Evolutionary conservation across 2,113 vertebrate genomes (phyloP).

Genomic region (Zapus hudsonius): DNA sequence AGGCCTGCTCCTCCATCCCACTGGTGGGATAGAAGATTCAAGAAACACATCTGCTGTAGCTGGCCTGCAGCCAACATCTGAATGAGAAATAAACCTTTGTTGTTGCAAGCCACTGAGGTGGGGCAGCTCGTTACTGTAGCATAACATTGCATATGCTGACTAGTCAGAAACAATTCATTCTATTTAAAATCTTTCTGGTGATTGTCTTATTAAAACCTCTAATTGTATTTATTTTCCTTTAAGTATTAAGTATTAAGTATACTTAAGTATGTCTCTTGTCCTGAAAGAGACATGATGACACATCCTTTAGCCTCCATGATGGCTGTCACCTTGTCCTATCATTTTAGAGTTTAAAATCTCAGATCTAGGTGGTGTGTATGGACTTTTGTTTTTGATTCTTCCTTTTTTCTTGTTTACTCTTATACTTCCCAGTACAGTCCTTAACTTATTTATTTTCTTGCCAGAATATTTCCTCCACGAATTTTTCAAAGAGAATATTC

Average conservation of each 20-base stretch:
- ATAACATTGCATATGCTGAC: background rate
- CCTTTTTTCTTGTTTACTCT: background rate
- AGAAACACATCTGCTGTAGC: background rate
- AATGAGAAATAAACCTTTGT: background rate
- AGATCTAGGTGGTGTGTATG: background rate
- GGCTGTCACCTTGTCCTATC: background rate
- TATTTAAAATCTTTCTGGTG: background rate
- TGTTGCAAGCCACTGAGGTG: background rate
- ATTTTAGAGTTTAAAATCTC: constrained; percentile 26
- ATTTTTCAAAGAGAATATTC: constrained; percentile 61
- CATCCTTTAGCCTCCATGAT: background rate
- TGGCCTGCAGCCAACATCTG: background rate
- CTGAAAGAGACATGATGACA: background rate
- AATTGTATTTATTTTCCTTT: background rate
- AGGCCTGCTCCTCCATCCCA: background rate
- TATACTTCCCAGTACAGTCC: background rate
- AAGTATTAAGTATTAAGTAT: no score
- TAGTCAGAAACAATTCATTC: background rate
- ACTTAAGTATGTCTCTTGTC: background rate
- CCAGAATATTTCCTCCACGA: background rate
- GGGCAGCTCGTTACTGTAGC: background rate
- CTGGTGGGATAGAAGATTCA: background rate
- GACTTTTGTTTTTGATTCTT: background rate
- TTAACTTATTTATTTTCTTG: constrained; percentile 45
- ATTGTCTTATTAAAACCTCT: background rate